Evolutionary conservation across 2,797 vertebrate species (phyloP).

Genomic region (Tragopan temminckii): DNA sequence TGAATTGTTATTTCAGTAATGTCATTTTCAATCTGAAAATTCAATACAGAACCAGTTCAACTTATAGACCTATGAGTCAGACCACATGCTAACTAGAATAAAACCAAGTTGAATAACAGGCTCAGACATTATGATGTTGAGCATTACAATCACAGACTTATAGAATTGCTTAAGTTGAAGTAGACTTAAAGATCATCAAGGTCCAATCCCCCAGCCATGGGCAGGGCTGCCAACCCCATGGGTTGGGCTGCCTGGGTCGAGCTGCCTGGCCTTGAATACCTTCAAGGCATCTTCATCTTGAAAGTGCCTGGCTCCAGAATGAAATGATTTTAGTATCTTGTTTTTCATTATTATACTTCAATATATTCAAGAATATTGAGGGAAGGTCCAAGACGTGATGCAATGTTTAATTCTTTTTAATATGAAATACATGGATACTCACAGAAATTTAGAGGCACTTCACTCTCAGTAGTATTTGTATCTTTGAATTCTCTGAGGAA

Average conservation of each 20-base stretch:
- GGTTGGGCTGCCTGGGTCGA: too few relatives aligned
- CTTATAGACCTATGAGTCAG: constrained; percentile 10
- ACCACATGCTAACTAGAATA: neutral
- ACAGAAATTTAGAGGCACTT: neutral
- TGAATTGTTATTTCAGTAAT: neutral
- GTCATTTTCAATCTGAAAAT: constrained; percentile 39
- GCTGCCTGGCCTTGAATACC: too few relatives aligned
- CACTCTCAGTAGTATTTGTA: neutral
- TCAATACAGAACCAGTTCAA: neutral
- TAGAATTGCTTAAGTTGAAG: too few relatives aligned
- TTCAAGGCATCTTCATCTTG: neutral
- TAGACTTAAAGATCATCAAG: too few relatives aligned
- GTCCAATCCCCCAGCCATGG: too few relatives aligned
- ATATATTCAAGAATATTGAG: neutral
- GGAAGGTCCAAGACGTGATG: neutral
- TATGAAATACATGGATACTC: neutral
- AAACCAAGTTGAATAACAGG: neutral
- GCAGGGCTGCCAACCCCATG: too few relatives aligned
- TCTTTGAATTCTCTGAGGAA: neutral
- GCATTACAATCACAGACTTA: neutral
- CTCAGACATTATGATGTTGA: neutral
- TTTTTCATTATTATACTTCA: neutral
- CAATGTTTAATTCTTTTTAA: neutral
- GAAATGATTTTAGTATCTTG: neutral
- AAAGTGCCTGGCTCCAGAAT: neutral